These are phyloP conservation scores for Leptinotarsa haldemani DNA, from an alignment of 2,888 invertebrate species.

Conservation along the genomic window DNA sequence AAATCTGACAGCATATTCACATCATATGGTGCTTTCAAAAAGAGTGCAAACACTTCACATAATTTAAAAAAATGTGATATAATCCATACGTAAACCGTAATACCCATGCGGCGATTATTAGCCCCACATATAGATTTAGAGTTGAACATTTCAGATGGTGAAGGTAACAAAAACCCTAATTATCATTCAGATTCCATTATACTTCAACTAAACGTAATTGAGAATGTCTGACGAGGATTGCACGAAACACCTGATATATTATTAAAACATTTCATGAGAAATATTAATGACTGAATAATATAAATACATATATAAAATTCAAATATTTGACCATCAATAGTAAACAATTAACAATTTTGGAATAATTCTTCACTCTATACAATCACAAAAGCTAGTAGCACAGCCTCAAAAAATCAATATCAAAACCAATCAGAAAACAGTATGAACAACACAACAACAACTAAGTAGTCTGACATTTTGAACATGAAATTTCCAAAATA, in stretches of 20 bases:
- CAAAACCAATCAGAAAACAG: not conserved
- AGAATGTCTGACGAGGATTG: not conserved
- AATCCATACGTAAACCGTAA: not conserved
- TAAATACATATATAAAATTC: not conserved
- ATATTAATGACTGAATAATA: not conserved
- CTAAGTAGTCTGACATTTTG: not conserved
- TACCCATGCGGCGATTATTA: too few relatives aligned
- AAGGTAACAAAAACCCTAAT: too few relatives aligned
- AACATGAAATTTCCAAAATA: too few relatives aligned
- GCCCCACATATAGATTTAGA: too few relatives aligned
- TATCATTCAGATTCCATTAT: too few relatives aligned
- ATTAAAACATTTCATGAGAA: not conserved
- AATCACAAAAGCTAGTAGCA: constrained; percentile 2
- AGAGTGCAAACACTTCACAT: not conserved
- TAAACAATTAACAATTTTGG: not conserved
- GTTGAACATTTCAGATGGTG: too few relatives aligned
- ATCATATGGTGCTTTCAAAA: not conserved
- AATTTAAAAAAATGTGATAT: not conserved
- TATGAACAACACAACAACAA: not conserved
- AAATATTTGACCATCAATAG: not conserved
- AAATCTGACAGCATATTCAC: not conserved
- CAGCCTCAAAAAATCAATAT: not conserved
- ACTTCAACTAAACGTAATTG: too few relatives aligned
- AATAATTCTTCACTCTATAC: not conserved
- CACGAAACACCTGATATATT: not conserved